Evolutionary conservation across 2,797 vertebrate species (phyloP).

Genomic region (Staurois parvus): DNA sequence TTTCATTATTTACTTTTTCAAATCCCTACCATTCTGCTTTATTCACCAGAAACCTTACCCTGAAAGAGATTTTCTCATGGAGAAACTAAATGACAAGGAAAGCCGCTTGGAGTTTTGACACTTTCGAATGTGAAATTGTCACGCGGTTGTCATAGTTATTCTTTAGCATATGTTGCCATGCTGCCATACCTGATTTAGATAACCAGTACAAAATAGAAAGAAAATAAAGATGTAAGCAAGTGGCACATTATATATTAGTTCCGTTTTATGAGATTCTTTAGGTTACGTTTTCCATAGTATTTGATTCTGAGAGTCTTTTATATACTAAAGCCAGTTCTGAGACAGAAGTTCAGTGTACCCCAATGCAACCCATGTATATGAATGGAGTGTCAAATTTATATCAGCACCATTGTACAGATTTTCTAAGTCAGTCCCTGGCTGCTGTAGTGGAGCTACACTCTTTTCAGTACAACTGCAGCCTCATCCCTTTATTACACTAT

Average conservation of each 20-base stretch:
- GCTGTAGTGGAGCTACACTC: no score
- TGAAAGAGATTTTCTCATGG: not conserved
- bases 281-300: no score
- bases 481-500: no score
- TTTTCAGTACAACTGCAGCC: no score
- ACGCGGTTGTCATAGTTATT: not conserved
- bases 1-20: conserved; percentile 1
- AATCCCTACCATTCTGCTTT: not conserved
- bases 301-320: no score
- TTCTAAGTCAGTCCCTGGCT: no score
- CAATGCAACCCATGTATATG: no score
- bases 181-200: not conserved
- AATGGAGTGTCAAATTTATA: no score
- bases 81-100: not conserved
- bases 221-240: not conserved
- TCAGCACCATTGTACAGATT: no score
- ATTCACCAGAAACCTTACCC: not conserved
- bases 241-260: not conserved
- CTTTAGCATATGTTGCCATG: conserved; percentile 7
- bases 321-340: no score
- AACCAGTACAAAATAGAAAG: not conserved
- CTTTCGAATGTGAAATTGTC: conserved; percentile 12
- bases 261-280: no score
- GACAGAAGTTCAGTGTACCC: no score
- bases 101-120: conserved; percentile 6